Base-by-base conservation (phyloP, 2,888 invertebrate species). In the Iphiclides podalirius region DNA sequence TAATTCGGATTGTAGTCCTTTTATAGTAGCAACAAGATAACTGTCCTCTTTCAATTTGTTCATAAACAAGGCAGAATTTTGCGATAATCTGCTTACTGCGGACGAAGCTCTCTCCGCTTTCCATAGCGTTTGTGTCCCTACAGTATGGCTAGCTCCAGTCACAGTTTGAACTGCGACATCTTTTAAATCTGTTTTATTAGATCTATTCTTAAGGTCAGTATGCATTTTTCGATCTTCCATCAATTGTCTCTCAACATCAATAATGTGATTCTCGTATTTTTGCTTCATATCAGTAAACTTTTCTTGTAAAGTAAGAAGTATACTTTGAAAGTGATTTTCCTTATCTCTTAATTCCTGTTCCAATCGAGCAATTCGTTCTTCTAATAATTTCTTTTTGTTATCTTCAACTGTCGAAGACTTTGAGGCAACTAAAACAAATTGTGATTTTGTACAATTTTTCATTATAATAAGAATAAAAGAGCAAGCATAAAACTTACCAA, bases 231-330 rank as follows among this genome's bases (percentile, higher is more conserved):
- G 73, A 57, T 89, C 79, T 40, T 84, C 86, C 88, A 88, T 88
- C 33, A 87, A 57, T 70, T 94, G 93, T 15, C 93, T 86, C 74
- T 94, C 94, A n/a, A 94, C 84, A 60, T 94, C 94, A 56, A 93
- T 92, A 47, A 94, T 94, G 65, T 94, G 94, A 28, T 86, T 91
- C 59, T 93, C 93, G 64, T 95, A 95, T 68, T 94, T 95, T 48
- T 91, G 89, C 75, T 94, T 94, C 90, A 94, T 94, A 36, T 93
- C 93, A 28, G 92, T 91, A 67, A 95, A 94, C 63, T 94, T 94
- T 47, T 93, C 93, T 75, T 94, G 94, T 11, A 95, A 90, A 41
- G 94, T 94, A 14, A 92, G 67, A 55, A 95, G 76, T 43, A 94
- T 93, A 64, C 92, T 91, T 54, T 94, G 93, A 11, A 93, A 93